Percentiles rank a stretch among this genome's conserved stretches.
Conservation (phyloP, 2,797 vertebrate species). For the Sciurus vulgaris region DNA sequence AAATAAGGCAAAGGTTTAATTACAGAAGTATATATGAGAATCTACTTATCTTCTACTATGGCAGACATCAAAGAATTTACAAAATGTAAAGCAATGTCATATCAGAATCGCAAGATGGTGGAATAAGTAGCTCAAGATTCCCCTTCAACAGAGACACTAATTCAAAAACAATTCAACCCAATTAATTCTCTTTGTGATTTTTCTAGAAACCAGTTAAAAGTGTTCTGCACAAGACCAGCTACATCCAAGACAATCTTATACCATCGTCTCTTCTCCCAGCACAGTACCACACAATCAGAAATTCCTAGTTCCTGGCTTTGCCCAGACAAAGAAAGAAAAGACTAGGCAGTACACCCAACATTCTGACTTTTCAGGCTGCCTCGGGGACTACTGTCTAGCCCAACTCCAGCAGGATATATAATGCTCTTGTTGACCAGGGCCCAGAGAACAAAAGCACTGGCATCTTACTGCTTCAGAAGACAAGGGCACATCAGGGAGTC, state of each 20-base stretch:
- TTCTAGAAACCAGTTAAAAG: not conserved
- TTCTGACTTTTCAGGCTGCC: not conserved
- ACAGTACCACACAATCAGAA: not conserved
- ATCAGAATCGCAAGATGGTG: not conserved
- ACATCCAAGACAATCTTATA: not conserved
- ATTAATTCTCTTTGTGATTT: not conserved
- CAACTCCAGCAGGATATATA: not conserved
- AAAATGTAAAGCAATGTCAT: not conserved
- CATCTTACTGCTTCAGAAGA: not conserved
- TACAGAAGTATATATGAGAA: not conserved
- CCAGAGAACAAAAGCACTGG: not conserved
- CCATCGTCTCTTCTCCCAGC: not conserved
- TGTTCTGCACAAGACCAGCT: not conserved
- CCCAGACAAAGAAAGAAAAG: not conserved
- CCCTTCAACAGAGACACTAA: not conserved
- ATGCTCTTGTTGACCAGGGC: not conserved
- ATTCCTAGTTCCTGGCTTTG: not conserved
- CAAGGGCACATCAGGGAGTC: not conserved
- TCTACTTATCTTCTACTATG: not conserved
- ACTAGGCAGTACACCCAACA: no score
- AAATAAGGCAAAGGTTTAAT: not conserved
- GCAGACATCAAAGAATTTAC: not conserved
- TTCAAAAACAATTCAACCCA: not conserved
- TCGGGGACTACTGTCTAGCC: not conserved
- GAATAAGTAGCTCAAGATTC: not conserved